phyloP scores from a whole-genome alignment of 2,797 vertebrate species.

The Loriculus beryllinus region DNA sequence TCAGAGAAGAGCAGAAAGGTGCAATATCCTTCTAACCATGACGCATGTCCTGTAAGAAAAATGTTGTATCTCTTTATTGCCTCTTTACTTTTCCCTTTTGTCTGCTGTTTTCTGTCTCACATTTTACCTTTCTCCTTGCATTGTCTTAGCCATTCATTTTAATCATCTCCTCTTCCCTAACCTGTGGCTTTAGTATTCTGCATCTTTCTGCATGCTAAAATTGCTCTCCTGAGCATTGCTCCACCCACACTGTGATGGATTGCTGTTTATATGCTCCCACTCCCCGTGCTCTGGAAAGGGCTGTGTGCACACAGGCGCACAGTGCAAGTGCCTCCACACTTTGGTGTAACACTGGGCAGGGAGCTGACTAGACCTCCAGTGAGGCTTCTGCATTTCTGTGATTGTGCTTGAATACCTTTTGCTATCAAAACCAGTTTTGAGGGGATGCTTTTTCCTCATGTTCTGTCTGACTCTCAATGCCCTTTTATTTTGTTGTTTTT shows the following conservation, averaged over 20 bases:
- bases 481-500: not conserved
- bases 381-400: not conserved
- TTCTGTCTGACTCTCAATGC: not conserved
- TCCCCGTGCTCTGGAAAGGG: not conserved
- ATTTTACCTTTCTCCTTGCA: conserved; percentile 12
- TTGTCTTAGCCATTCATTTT: conserved; percentile 8
- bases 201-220: conserved; percentile 36
- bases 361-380: not conserved
- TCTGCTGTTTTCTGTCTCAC: not conserved
- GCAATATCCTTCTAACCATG: not conserved
- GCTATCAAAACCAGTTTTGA: not conserved
- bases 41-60: not conserved
- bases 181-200: not conserved
- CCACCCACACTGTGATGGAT: conserved; percentile 54
- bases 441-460: not conserved
- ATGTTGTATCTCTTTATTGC: not conserved
- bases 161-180: conserved; percentile 23
- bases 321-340: not conserved
- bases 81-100: not conserved
- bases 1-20: too few relatives aligned
- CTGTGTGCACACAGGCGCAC: not conserved
- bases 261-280: not conserved
- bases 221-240: conserved; percentile 48
- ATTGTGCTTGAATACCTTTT: not conserved
- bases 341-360: not conserved